Base-by-base conservation (phyloP, 1,140 invertebrate species). In the Sesamia nonagrioides region DNA sequence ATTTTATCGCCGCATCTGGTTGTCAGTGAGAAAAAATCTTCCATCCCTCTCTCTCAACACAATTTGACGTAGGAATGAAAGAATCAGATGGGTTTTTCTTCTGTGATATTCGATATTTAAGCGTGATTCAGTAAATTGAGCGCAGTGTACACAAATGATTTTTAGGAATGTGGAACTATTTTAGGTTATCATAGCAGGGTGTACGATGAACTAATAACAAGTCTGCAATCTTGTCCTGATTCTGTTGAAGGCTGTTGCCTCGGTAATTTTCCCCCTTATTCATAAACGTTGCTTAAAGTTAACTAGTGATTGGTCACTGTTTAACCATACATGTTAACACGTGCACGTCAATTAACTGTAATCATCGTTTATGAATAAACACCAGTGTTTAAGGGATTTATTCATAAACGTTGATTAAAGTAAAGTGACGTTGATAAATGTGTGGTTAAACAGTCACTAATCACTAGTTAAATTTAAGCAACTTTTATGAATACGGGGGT, bases 1-100 rank as follows among this genome's bases (percentile, higher is more conserved):
- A 71, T 71, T 71, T 71, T 71, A 71, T 54, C 68, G n/a, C 33
- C 45, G 17, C 40, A 71, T 71, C 68, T 52, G 2, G 4, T n/a
- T 18, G 33, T 33, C 27, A 71, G 15, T n/a, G 21, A 17, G 50
- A 52, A 17, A 17, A 11, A n/a, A 52, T 54, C 6, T 54, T 3
- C 50, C 13, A 9, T 71, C 48, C 17, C 33, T 71, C 35, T 71
- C 9, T 11, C 33, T 17, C n/a, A 6, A 37, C 9, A 54, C 3
- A n/a, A 15, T 15, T 18, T 33, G 33, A 6, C 27, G 7, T 17
- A 54, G 48, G 68, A 71, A 33, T 17, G 33, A 71, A 18, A 71
- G 68, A 71, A 48, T 35, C n/a, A 27, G 27, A 37, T n/a, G 11
- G 0, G 17, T 21, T 50, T 50, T 68, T 69, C 11, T 6, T 27